Percentiles rank a stretch among this genome's conserved stretches.
Conservation (phyloP, 2,113 vertebrate species). For the Myotis lucifugus region DNA sequence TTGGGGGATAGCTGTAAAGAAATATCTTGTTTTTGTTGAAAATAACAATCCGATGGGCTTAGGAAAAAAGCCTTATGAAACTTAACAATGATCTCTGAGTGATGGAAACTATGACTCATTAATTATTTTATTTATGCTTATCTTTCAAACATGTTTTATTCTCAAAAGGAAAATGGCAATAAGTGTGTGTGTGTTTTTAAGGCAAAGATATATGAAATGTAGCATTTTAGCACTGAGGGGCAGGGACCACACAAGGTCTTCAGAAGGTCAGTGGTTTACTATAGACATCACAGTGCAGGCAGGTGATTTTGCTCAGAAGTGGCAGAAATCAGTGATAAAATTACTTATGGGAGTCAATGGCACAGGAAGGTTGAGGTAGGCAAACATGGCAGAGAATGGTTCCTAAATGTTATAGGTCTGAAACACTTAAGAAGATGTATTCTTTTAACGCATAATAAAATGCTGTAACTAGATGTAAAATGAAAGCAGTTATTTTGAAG, state of each 20-base stretch:
- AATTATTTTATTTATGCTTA: constrained; percentile 26
- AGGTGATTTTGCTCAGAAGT: not conserved
- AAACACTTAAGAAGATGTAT: constrained; percentile 14
- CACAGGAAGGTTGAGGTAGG: constrained; percentile 26
- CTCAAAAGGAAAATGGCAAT: constrained; percentile 13
- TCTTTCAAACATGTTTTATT: constrained; percentile 21
- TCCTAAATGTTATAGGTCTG: constrained; percentile 46
- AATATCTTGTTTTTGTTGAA: constrained; percentile 35
- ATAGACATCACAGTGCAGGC: not conserved
- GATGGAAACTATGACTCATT: not conserved
- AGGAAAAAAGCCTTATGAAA: not conserved
- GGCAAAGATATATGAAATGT: not conserved
- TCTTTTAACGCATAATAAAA: constrained; percentile 40
- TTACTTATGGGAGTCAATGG: not conserved
- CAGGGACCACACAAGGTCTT: not conserved
- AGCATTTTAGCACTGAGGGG: not conserved
- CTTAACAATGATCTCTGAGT: not conserved
- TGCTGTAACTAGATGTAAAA: constrained; percentile 6
- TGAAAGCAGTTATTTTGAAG: constrained; percentile 63
- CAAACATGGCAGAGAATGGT: not conserved
- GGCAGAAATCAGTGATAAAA: not conserved
- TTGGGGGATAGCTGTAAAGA: not conserved
- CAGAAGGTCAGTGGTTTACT: not conserved
- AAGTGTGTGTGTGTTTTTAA: not conserved
- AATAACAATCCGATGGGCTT: not conserved